Evolutionary conservation across 1,140 invertebrate species (phyloP).

Genomic region (Drosophila yakuba): DNA sequence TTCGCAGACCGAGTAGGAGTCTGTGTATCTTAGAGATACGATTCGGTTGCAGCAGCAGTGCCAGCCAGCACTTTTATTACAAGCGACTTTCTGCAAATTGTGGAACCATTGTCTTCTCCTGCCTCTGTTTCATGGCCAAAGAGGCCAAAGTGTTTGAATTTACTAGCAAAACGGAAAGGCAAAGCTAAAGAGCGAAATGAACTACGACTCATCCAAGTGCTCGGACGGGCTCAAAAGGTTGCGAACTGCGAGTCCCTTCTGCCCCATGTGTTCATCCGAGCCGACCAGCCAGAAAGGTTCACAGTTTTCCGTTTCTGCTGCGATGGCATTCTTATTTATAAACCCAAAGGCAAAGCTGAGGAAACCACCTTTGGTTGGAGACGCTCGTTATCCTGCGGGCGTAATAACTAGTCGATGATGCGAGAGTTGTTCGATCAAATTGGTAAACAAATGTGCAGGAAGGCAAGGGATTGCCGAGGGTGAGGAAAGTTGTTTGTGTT

Average conservation of each 20-base stretch:
- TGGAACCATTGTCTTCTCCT: constrained; percentile 75
- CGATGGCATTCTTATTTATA: constrained; percentile 60
- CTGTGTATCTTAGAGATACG: constrained; percentile 76
- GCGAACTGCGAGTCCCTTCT: constrained; percentile 5
- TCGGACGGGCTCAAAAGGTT: constrained; percentile 47
- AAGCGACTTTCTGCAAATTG: constrained; percentile 81
- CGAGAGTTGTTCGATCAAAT: constrained; percentile 46
- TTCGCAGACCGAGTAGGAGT: constrained; percentile 11
- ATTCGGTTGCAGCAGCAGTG: constrained; percentile 67
- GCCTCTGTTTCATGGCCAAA: constrained; percentile 42
- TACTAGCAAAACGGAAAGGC: constrained; percentile 79
- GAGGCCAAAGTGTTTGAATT: constrained; percentile 80
- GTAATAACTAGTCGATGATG: constrained; percentile 59
- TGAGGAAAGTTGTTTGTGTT: background rate
- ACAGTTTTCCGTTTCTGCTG: constrained; percentile 55
- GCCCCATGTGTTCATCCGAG: background rate
- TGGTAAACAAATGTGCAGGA: constrained; percentile 46
- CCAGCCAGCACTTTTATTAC: constrained; percentile 80
- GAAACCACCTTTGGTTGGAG: constrained; percentile 46
- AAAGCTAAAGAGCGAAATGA: constrained; percentile 75
- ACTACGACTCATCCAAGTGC: constrained; percentile 68
- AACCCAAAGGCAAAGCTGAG: constrained; percentile 35
- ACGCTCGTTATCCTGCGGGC: constrained; percentile 50
- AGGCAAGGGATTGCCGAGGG: background rate
- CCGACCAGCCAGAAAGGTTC: constrained; percentile 49